These are phyloP conservation scores for Lathronympha strigana DNA, from an alignment of 2,888 invertebrate genomes.

Conservation along the genomic window DNA sequence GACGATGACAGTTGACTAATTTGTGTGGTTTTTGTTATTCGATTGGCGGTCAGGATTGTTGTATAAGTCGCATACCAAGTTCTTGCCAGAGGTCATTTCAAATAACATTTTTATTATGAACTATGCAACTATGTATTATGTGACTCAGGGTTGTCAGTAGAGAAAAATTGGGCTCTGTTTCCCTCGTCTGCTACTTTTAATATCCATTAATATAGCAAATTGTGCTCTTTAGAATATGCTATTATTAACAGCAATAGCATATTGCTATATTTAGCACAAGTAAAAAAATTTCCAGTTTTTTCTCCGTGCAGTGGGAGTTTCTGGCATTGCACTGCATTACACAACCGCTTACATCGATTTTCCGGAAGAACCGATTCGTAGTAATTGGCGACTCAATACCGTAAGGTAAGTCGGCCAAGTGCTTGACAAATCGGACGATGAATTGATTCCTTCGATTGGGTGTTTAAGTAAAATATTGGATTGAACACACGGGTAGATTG, in stretches of 20 bases:
- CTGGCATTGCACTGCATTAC: slow-evolving; percentile 55
- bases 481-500: background rate
- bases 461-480: background rate
- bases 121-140: too few relatives aligned
- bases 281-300: too few relatives aligned
- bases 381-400: slow-evolving; percentile 63
- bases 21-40: background rate
- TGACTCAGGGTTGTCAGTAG: too few relatives aligned
- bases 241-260: too few relatives aligned
- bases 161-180: too few relatives aligned
- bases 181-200: too few relatives aligned
- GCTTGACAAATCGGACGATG: slow-evolving; percentile 67
- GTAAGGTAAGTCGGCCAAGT: slow-evolving; percentile 70
- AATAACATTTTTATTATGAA: too few relatives aligned
- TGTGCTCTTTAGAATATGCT: too few relatives aligned
- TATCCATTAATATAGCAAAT: too few relatives aligned
- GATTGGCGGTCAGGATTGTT: background rate
- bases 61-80: background rate
- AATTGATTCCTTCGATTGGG: slow-evolving; percentile 48
- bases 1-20: background rate
- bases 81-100: too few relatives aligned
- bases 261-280: background rate
- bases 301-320: background rate
- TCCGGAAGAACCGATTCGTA: slow-evolving; percentile 69
- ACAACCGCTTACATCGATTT: slow-evolving; percentile 66